Conservation (phyloP, 2,797 vertebrate species). For the Mionectes olivaceus region DNA sequence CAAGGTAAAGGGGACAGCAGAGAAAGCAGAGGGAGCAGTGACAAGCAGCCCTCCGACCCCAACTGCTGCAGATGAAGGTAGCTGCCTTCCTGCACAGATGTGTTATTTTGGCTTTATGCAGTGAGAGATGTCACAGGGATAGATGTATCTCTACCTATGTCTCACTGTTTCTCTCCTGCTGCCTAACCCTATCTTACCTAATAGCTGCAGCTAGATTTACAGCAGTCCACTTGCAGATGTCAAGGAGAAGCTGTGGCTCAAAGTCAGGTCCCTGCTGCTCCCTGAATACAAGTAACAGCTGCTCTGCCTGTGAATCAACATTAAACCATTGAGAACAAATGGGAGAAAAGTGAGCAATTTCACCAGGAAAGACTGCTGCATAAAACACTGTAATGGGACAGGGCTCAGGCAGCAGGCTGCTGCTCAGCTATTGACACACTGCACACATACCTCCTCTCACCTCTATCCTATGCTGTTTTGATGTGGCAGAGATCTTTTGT, state of each 20-base stretch:
- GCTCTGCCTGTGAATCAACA: fast-evolving
- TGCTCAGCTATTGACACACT: background rate
- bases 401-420: background rate
- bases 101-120: background rate
- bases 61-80: background rate
- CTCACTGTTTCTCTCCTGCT: background rate
- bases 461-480: fast-evolving
- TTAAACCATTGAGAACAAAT: background rate
- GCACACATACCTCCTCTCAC: background rate
- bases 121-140: background rate
- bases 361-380: background rate
- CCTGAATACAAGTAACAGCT: background rate
- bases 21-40: background rate
- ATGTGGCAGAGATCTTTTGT: background rate
- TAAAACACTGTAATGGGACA: background rate
- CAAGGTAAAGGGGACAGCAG: background rate
- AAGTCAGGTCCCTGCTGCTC: background rate
- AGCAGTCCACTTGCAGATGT: background rate
- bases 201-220: background rate
- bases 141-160: background rate
- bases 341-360: background rate
- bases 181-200: background rate
- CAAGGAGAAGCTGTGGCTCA: background rate
- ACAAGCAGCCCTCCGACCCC: background rate
- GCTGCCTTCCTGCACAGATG: background rate